Percentiles rank a stretch among this genome's conserved stretches.
Conservation (phyloP, 35 echinoderm and acorn worm genomes). For the Anneissia japonica region DNA sequence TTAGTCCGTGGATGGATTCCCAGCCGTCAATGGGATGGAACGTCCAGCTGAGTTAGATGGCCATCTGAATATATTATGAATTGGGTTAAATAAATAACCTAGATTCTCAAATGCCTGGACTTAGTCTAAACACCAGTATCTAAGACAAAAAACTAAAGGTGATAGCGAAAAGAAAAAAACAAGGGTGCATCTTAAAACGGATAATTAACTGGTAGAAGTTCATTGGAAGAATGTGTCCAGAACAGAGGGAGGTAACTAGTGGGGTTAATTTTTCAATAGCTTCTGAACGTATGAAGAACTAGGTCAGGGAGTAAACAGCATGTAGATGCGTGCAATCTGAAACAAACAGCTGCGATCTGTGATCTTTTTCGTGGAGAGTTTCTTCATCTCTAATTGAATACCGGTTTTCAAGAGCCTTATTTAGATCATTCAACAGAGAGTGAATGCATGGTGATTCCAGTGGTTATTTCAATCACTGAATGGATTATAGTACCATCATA, state of each 20-base stretch:
- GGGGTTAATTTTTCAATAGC: background rate
- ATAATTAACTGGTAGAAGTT: background rate
- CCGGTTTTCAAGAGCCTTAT: background rate
- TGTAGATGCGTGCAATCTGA: background rate
- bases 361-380: background rate
- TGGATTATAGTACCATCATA: background rate
- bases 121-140: background rate
- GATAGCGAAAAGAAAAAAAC: background rate
- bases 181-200: background rate
- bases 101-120: background rate
- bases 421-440: background rate
- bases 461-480: background rate
- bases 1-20: background rate
- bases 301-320: background rate
- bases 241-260: background rate
- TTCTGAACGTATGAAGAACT: background rate
- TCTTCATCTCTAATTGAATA: background rate
- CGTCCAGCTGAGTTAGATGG: background rate
- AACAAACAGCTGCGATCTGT: background rate
- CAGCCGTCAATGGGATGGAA: background rate
- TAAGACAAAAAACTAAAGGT: background rate
- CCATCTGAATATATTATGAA: background rate
- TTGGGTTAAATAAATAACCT: background rate
- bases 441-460: background rate
- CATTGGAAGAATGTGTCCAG: background rate